Evolutionary conservation across 2,888 invertebrate species (phyloP).

Genomic region (Tetragnatha montana): DNA sequence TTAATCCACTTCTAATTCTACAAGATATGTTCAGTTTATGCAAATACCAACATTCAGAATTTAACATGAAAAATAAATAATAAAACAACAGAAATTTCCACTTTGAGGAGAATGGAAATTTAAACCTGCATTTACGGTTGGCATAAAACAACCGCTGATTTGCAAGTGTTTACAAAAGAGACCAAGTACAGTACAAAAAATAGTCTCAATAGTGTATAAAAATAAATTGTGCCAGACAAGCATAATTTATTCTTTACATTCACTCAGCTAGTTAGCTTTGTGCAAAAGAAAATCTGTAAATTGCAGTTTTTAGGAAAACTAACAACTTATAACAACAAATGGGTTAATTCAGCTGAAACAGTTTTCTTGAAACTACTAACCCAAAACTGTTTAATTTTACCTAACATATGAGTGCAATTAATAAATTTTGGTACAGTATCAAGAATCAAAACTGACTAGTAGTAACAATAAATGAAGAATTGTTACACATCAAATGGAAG

Average conservation of each 20-base stretch:
- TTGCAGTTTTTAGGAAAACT: constrained; percentile 36
- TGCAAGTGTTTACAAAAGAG: constrained; percentile 56
- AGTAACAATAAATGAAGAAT: background rate
- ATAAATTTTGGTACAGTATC: background rate
- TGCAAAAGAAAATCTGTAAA: constrained; percentile 49
- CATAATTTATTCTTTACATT: constrained; percentile 34
- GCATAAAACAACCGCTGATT: constrained; percentile 41
- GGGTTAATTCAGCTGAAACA: constrained; percentile 33
- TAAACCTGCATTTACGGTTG: constrained; percentile 52
- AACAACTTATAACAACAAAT: background rate
- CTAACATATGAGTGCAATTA: background rate
- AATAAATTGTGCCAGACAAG: constrained; percentile 60
- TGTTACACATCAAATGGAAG: background rate
- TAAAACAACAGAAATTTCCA: constrained; percentile 54
- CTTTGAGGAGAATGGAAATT: constrained; percentile 41
- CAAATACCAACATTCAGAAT: constrained; percentile 58
- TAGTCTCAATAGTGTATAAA: constrained; percentile 61
- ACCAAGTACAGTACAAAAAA: constrained; percentile 57
- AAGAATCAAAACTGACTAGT: background rate
- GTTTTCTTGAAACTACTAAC: background rate
- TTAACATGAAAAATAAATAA: constrained; percentile 62
- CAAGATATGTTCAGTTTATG: constrained; percentile 60
- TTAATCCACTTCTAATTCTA: constrained; percentile 42
- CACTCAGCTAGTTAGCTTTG: constrained; percentile 42
- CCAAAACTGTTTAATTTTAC: background rate